Percentiles rank a stretch among this genome's conserved stretches.
phyloP scores from a whole-genome alignment of 2,113 vertebrate species.

The Oenanthe melanoleuca region DNA sequence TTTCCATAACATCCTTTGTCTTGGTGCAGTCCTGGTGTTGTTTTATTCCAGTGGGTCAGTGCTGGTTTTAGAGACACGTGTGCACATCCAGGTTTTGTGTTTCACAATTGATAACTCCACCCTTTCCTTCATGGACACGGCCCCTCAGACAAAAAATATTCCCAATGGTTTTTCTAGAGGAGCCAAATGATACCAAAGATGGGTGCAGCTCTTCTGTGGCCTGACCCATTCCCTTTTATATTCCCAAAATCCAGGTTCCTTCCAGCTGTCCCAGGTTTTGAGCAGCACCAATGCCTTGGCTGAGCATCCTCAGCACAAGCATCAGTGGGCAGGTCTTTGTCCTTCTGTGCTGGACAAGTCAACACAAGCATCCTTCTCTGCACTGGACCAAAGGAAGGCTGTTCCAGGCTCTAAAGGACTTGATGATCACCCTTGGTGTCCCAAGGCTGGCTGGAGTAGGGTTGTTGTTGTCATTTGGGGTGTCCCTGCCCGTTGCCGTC shows the following conservation, averaged over 20 bases:
- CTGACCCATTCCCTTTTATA: background rate
- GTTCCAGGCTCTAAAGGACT: background rate
- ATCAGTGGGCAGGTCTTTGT: background rate
- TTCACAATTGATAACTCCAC: background rate
- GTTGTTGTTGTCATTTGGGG: background rate
- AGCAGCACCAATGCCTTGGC: accelerated
- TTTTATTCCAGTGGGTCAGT: background rate
- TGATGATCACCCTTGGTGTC: background rate
- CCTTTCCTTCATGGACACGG: background rate
- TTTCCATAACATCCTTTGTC: background rate
- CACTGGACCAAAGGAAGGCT: background rate
- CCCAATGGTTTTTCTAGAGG: background rate
- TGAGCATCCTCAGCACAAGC: background rate
- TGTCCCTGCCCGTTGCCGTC: background rate
- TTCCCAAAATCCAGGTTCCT: background rate
- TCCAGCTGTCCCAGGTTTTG: background rate
- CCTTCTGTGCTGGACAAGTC: accelerated
- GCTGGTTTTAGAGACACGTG: background rate
- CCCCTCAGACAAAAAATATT: background rate
- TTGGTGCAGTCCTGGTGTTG: background rate
- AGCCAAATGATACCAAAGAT: background rate
- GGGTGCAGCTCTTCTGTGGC: background rate
- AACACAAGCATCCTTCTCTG: background rate
- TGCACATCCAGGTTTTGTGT: background rate
- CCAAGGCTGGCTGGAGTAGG: background rate